Base-by-base conservation (phyloP, 2,113 vertebrate genomes). In the Megaceryle maxima region DNA sequence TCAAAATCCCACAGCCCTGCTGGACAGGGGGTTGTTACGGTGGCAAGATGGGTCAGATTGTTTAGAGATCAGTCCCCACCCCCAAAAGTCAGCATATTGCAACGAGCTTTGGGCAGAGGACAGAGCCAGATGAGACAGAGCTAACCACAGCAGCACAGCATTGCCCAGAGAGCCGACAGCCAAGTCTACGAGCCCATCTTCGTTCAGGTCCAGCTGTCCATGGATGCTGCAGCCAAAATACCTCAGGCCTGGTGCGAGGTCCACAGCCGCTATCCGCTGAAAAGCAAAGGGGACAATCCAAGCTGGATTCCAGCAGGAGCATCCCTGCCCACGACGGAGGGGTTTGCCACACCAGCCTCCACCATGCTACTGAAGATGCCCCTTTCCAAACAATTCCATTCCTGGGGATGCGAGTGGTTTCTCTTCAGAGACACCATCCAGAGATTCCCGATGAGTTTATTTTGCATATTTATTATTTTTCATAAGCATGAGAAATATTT, bases 161-260 rank as follows among this genome's bases (percentile, higher is more conserved):
- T 97, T 98, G 51, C 99, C 99, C 11, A 99, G 98, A 1, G 99
- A 99, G 55, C 99, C 99, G 3, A 99, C 98, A 4, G 99, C 99
- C 95, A 99, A 75, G 95, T 99, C 99, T 26, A 99, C 97, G 3
- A 99, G 98, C 13, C 98, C 98, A 0, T 99, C 99, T 12, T 98
- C 98, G 1, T 99, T 99, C 97, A 99, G 98, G 92, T 99, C 99
- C 98, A 99, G 97, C 50, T 98, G 98, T 20, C 99, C 99, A 0
- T 99, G 99, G 94, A 99, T 98, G 62, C 98, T 99, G 96, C 99
- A 98, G 39, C 99, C 99, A n/a, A 99, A 99, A 91, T 99, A 99
- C 95, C 98, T 98, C 91, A 99, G 98, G 41, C 98, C 98, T 0
- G 98, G 94, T 2, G 97, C 96, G 33, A 99, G 96, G 73, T 98